A percentile compares a stretch with the other conserved stretches of the same genome.
phyloP scores from a whole-genome alignment of 1,140 invertebrate species.

The Dysdera silvatica region DNA sequence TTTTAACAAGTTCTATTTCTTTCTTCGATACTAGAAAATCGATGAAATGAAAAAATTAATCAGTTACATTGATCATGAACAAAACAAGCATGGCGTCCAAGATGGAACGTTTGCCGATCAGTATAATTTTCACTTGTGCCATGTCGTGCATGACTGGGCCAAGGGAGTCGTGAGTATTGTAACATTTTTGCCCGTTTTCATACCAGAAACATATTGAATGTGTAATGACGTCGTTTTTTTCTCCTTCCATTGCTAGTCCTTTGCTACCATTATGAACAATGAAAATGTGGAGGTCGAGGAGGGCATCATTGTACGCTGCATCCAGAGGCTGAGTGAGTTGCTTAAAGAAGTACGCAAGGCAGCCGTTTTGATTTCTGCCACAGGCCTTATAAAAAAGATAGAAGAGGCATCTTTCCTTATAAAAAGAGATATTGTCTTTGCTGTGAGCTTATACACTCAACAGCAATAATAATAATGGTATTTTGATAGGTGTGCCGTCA shows the following conservation, averaged over 20 bases:
- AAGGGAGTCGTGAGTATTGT: constrained; percentile 59
- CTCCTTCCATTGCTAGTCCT: constrained; percentile 55
- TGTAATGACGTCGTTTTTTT: constrained; percentile 17
- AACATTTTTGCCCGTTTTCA: background rate
- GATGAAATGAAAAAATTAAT: constrained; percentile 49
- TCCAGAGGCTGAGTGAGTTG: constrained; percentile 91
- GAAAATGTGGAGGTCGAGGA: constrained; percentile 90
- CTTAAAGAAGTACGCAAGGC: constrained; percentile 86
- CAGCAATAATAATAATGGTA: background rate
- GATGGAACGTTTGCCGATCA: constrained; percentile 52
- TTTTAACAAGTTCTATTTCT: background rate
- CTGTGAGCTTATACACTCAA: constrained; percentile 75
- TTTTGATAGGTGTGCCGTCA: constrained; percentile 1
- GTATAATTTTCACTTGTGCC: constrained; percentile 81
- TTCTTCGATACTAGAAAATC: constrained; percentile 49
- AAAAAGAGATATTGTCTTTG: constrained; percentile 96
- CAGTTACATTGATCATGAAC: constrained; percentile 48
- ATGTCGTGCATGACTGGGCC: constrained; percentile 95
- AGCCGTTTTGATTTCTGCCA: constrained; percentile 85
- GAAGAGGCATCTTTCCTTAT: constrained; percentile 86
- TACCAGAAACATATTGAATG: too few species aligned
- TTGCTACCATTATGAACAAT: constrained; percentile 79
- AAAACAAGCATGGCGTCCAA: constrained; percentile 50
- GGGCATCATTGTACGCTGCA: constrained; percentile 94
- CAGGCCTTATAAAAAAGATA: constrained; percentile 84